Conservation (phyloP, 2,113 vertebrate genomes). For the Illadopsis cleaveri region DNA sequence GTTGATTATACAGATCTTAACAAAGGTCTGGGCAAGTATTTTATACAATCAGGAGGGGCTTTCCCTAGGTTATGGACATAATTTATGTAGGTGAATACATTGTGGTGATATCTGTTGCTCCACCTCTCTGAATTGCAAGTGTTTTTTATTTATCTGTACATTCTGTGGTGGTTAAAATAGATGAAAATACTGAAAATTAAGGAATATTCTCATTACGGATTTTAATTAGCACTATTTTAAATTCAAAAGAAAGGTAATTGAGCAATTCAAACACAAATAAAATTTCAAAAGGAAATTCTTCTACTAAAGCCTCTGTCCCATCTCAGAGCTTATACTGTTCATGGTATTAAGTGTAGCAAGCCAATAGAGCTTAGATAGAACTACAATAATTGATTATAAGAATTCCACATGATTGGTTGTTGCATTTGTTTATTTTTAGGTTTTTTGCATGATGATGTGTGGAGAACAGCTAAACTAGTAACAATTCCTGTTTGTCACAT, state of each 20-base stretch:
- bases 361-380: neutral
- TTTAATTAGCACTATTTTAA: neutral
- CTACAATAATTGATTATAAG: neutral
- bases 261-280: neutral
- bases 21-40: neutral
- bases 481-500: neutral
- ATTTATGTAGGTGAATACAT: neutral
- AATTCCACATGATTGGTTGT: neutral
- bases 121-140: neutral
- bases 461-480: neutral
- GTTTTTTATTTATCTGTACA: neutral
- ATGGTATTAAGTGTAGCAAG: neutral
- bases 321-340: neutral
- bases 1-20: neutral
- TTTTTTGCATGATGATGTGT: neutral
- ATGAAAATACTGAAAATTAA: neutral
- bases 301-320: neutral
- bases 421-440: neutral
- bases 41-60: neutral
- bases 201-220: neutral
- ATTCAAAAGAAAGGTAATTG: neutral
- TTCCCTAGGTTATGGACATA: neutral
- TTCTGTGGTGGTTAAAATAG: neutral
- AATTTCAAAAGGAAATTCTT: neutral
- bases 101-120: neutral